phyloP scores from a whole-genome alignment of 2,113 vertebrate species.

The Tragelaphus buxtoni region DNA sequence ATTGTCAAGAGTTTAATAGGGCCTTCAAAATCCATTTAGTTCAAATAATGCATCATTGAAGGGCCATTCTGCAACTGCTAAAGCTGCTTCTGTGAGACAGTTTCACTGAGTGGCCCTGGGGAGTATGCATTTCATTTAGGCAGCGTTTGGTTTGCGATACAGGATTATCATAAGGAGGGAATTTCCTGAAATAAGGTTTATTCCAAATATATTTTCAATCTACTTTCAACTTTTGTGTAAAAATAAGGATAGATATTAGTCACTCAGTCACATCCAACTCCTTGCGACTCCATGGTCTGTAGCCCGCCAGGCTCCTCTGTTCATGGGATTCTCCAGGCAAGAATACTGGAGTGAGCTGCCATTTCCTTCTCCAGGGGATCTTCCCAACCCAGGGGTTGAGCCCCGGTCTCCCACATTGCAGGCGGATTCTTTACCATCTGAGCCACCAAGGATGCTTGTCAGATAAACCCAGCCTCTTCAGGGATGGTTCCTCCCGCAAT shows the following conservation, averaged over 20 bases:
- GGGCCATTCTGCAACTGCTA: background rate
- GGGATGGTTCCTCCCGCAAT: background rate
- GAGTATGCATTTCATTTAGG: background rate
- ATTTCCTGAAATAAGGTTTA: background rate
- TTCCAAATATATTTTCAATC: background rate
- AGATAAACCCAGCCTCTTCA: background rate
- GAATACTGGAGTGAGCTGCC: background rate
- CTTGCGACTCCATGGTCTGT: background rate
- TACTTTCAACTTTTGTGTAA: background rate
- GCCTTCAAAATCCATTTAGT: slow-evolving; percentile 47
- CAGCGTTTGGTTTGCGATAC: background rate
- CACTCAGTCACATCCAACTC: background rate
- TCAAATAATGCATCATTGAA: slow-evolving; percentile 5
- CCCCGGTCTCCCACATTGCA: accelerated
- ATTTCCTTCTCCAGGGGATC: background rate
- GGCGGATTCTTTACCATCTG: background rate
- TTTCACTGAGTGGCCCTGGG: background rate
- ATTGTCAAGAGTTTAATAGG: slow-evolving; percentile 19
- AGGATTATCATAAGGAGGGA: background rate
- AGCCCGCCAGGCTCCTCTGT: background rate
- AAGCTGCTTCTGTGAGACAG: accelerated
- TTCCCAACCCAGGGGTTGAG: background rate
- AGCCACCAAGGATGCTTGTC: background rate
- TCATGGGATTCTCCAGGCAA: background rate
- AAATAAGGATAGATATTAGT: background rate